Evolutionary conservation across 2,888 invertebrate species (phyloP).

Genomic region (Papilio demoleus): DNA sequence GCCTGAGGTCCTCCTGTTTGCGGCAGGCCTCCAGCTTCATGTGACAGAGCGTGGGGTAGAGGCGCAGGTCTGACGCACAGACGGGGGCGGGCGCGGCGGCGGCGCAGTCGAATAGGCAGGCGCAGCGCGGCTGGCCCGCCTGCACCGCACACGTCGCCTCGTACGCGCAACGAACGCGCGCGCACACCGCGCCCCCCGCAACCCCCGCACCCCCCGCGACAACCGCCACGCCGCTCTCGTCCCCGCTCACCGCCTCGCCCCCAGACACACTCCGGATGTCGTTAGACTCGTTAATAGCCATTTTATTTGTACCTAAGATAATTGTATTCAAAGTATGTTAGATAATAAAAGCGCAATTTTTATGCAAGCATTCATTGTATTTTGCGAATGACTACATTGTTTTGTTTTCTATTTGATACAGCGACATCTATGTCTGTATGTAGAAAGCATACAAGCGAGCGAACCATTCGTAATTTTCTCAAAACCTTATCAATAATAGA

Average conservation of each 20-base stretch:
- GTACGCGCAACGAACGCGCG: constrained; percentile 91
- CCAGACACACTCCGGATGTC: constrained; percentile 64
- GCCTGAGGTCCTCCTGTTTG: constrained; percentile 89
- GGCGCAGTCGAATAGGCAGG: constrained; percentile 91
- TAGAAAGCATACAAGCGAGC: background rate
- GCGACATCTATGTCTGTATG: background rate
- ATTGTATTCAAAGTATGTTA: no score
- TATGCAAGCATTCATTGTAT: no score
- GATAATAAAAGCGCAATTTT: no score
- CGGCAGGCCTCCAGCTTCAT: constrained; percentile 94
- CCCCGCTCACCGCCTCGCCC: constrained; percentile 60
- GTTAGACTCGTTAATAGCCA: constrained; percentile 63
- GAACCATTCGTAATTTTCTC: background rate
- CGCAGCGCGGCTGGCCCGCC: constrained; percentile 85
- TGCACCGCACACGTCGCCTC: constrained; percentile 93
- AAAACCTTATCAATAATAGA: background rate
- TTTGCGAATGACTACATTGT: no score
- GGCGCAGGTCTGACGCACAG: constrained; percentile 91
- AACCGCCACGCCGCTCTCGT: constrained; percentile 87
- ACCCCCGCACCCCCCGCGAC: constrained; percentile 88
- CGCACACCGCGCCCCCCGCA: constrained; percentile 92
- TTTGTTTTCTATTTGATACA: background rate
- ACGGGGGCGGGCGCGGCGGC: constrained; percentile 85
- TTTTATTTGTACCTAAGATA: constrained; percentile 61
- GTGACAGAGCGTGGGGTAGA: constrained; percentile 91